These are phyloP conservation scores for Diacarnus erythraeanus DNA, from an alignment of 37 sponge, comb jelly and placozoan genomes.

Conservation along the genomic window DNA sequence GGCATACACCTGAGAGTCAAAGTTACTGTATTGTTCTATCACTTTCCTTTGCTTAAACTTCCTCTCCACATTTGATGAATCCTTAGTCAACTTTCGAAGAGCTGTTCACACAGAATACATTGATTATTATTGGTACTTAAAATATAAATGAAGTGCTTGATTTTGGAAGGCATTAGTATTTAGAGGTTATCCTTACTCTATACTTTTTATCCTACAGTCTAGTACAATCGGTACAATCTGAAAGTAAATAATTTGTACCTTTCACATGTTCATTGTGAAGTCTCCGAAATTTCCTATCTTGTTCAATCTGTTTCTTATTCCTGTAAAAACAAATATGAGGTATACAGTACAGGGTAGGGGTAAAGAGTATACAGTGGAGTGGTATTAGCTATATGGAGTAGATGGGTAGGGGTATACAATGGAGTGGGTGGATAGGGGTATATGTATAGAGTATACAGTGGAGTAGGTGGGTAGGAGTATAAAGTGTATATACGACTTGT, in stretches of 20 bases:
- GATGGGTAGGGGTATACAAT: neutral
- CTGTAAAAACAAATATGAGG: conserved; percentile 26
- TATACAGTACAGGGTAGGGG: neutral
- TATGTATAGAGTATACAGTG: neutral
- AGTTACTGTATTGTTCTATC: conserved; percentile 85
- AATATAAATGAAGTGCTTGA: no score
- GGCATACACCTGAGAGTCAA: conserved; percentile 92
- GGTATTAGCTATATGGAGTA: neutral
- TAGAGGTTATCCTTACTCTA: no score
- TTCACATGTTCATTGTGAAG: conserved; percentile 88
- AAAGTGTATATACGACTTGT: neutral
- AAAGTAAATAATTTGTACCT: no score
- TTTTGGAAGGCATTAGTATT: no score
- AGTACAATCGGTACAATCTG: no score
- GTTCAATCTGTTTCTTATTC: conserved; percentile 81
- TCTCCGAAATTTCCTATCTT: conserved; percentile 69
- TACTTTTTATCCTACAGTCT: no score
- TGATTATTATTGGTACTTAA: no score
- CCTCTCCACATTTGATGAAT: conserved; percentile 79
- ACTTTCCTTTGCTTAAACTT: conserved; percentile 70
- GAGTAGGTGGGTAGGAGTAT: no score
- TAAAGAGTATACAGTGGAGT: neutral
- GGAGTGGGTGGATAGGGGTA: neutral
- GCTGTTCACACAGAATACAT: conserved; percentile 38
- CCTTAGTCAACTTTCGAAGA: conserved; percentile 82